Evolutionary conservation across 1,140 invertebrate species (phyloP), one percentile per base, ranked within the genome.

Genomic region (Aphelinus atriplicis): DNA sequence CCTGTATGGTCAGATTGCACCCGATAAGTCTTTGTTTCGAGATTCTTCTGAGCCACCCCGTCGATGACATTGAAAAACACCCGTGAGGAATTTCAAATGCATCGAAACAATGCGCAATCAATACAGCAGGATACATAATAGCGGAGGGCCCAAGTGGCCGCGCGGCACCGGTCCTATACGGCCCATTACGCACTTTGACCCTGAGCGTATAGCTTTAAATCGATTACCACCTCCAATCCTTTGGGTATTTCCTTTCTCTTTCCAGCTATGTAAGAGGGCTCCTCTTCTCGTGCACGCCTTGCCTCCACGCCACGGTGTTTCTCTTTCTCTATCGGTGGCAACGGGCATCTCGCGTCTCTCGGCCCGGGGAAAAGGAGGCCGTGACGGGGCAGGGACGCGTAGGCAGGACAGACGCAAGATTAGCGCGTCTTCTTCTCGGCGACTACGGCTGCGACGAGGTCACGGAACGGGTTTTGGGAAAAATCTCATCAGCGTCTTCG

Each of bases 381-480:
- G 75, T 45, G 6, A 7, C 47, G 51, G 51, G n/a, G 56, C n/a
- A 57, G 46, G 46, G 51, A 46, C 70, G 77, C 73, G 77, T 80
- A 81, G 78, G 77, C 77, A 82, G 67, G 69, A 75, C 73, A 66
- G 73, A 77, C 65, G 78, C 78, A 81, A 74, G 78, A 78, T 79
- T 77, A 75, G 67, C 78, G 63, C 55, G 55, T 26, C 26, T 26
- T 26, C 26, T 26, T 26, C 26, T 26, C 26, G 26, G 26, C 26
- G 26, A 26, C 26, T 26, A 46, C 26, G 56, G 1, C 64, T 62
- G 51, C 62, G 61, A 75, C 78, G 81, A 80, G 79, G 80, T 81
- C 81, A 83, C 75, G 66, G 71, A 84, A 83, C 82, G 81, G 80
- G 83, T 84, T 85, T 81, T 76, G 80, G 78, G 79, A 80, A 85